These are phyloP conservation scores for Aplidium turbinatum DNA, from an alignment of 23 tunicate genomes.

Conservation along the genomic window DNA sequence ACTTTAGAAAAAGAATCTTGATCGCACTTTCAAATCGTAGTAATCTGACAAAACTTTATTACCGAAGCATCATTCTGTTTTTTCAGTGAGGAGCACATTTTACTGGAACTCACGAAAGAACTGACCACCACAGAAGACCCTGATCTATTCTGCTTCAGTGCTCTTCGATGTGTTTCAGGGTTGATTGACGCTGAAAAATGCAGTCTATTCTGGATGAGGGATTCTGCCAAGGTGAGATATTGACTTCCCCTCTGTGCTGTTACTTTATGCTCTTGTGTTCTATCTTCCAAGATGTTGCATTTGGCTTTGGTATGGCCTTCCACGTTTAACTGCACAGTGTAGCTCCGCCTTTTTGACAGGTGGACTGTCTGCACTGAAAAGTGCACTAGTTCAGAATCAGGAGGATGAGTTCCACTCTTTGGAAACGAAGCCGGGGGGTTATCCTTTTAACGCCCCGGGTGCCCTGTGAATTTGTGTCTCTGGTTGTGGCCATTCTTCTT, in stretches of 20 bases:
- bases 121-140: conserved; percentile 43
- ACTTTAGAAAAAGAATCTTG: no score
- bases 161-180: conserved; percentile 58
- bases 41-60: no score
- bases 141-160: conserved; percentile 77
- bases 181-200: conserved; percentile 79
- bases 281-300: not conserved
- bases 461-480: no score
- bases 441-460: no score
- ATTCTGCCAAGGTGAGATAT: conserved; percentile 60
- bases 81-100: conserved; percentile 57
- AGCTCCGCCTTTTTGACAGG: not conserved
- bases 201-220: conserved; percentile 83
- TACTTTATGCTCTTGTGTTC: no score
- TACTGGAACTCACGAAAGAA: conserved; percentile 71
- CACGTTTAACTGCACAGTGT: not conserved
- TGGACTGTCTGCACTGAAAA: not conserved
- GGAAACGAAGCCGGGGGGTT: no score
- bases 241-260: no score
- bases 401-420: not conserved
- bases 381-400: not conserved
- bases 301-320: no score
- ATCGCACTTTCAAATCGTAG: no score
- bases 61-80: conserved; percentile 4
- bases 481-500: not conserved